Evolutionary conservation across 2,888 invertebrate genomes (phyloP).

Genomic region (Teleiodes luculella): DNA sequence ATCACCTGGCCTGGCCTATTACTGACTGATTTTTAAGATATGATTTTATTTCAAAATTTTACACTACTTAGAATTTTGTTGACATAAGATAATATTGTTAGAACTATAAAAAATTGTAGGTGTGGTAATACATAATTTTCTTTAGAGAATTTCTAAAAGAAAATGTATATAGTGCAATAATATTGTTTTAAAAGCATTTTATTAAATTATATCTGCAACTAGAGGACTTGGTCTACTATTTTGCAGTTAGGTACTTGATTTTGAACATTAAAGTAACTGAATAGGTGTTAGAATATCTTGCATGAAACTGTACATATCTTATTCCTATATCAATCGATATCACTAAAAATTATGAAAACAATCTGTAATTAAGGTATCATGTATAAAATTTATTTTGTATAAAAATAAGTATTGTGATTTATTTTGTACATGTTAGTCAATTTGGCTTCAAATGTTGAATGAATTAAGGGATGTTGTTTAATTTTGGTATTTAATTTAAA

Average conservation of each 20-base stretch:
- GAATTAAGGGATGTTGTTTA: not conserved
- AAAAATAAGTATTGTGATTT: slow-evolving; percentile 21
- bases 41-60: not conserved
- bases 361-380: not conserved
- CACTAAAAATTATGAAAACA: not conserved
- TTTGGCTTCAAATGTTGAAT: not conserved
- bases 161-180: slow-evolving; percentile 28
- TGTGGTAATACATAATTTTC: too few relatives aligned
- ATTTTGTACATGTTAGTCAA: slow-evolving; percentile 8
- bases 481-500: too few relatives aligned
- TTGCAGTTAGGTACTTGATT: too few relatives aligned
- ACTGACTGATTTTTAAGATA: slow-evolving; percentile 13
- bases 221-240: too few relatives aligned
- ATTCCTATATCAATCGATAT: slow-evolving; percentile 17
- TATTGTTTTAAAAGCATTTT: too few relatives aligned
- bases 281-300: slow-evolving; percentile 17
- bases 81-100: too few relatives aligned
- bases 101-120: too few relatives aligned
- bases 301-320: slow-evolving; percentile 46
- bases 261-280: slow-evolving; percentile 16
- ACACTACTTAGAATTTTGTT: not conserved
- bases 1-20: slow-evolving; percentile 19
- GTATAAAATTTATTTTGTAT: slow-evolving; percentile 1
- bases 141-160: too few relatives aligned
- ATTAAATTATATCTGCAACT: too few relatives aligned